Evolutionary conservation across 2,113 vertebrate genomes (phyloP), one percentile per base, ranked within the genome.

Genomic region (Dryoscopus gambensis): DNA sequence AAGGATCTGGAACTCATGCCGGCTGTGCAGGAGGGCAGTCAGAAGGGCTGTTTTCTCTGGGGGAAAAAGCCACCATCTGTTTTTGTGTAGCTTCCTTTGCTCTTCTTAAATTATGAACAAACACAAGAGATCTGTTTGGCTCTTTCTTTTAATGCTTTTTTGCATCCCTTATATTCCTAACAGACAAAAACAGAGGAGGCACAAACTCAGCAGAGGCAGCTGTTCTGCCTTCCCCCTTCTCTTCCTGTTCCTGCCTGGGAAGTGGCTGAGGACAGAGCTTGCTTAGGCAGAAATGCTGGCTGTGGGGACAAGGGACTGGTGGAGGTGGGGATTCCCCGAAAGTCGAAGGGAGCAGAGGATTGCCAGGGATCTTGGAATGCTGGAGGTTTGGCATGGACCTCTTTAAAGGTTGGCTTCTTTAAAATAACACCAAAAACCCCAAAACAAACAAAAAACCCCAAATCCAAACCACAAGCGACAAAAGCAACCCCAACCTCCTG

Each of bases 161-260:
- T 84, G n/a, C 40, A 27, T 47, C 44, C 28, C 50, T 40, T 75
- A 25, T 89, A 2, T 59, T 65, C 35, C 15, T n/a, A 10, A 4
- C 31, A 37, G 62, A 21, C 23, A 15, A 10, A 39, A 37, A 1
- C 3, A 47, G 53, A 64, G 47, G 67, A 25, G 63, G n/a, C 64
- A 13, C 22, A 30, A 23, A 12, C 37, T 23, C 22, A 9, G 47
- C 2, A 3, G 7, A 73, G 52, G 24, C 53, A 30, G 64, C 23
- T 31, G 17, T 20, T 62, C 16, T 0, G 0, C 71, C 57, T 62
- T 53, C 13, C 27, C 21, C 28, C 24, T 50, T 19, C 62, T 20
- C 9, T 1, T 7, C 22, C 8, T 10, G 13, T 5, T 24, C 30
- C 30, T 13, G 37, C 37, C 35, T 19, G 8, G 73, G 71, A 20